Conservation (phyloP, 2,797 vertebrate species). For the Tolypeutes matacus region DNA sequence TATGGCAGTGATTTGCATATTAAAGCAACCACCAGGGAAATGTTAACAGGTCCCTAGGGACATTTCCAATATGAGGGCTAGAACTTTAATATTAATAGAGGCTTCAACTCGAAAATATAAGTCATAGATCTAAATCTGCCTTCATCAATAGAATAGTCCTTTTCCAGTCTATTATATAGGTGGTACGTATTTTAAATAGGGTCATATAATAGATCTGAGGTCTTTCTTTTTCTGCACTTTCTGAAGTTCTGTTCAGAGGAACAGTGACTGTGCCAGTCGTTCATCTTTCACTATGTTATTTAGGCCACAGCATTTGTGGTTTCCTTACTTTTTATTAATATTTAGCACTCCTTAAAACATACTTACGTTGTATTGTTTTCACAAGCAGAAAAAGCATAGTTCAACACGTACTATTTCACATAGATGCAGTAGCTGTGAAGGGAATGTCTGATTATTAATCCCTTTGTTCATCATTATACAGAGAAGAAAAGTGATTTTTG, state of each 20-base stretch:
- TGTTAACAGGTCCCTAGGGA: constrained; percentile 70
- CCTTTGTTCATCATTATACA: constrained; percentile 22
- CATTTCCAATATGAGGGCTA: constrained; percentile 73
- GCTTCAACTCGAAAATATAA: constrained; percentile 78
- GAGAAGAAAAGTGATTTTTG: constrained; percentile 52
- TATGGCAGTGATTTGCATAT: constrained; percentile 61
- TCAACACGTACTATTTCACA: constrained; percentile 3
- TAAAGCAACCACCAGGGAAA: constrained; percentile 45
- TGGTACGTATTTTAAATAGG: constrained; percentile 72
- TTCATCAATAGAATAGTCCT: constrained; percentile 59
- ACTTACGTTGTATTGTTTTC: not conserved
- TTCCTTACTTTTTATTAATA: constrained; percentile 71
- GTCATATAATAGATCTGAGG: not conserved
- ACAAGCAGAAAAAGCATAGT: constrained; percentile 49
- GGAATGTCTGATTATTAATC: constrained; percentile 24
- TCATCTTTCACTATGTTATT: constrained; percentile 47
- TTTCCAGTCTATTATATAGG: constrained; percentile 67
- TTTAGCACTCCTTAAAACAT: constrained; percentile 68
- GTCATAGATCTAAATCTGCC: constrained; percentile 75
- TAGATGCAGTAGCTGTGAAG: constrained; percentile 5
- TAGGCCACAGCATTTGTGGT: constrained; percentile 23
- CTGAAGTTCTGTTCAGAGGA: constrained; percentile 60
- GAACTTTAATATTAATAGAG: constrained; percentile 81
- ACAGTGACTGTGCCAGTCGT: not conserved
- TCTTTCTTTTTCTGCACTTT: constrained; percentile 58